Evolutionary conservation across 2,888 invertebrate species (phyloP).

Genomic region (Polyploca ridens): DNA sequence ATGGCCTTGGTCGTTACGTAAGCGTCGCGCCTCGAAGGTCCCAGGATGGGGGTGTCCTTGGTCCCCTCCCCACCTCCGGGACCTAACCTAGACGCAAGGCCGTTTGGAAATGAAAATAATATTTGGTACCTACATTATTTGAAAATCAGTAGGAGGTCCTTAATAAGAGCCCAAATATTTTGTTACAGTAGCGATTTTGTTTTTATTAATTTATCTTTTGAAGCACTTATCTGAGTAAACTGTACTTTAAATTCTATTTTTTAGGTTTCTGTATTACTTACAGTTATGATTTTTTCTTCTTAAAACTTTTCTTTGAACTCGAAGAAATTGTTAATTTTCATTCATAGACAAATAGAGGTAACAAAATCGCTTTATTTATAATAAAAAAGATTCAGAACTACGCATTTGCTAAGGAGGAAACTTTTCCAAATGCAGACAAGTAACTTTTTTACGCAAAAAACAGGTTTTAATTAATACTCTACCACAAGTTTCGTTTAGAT

Average conservation of each 20-base stretch:
- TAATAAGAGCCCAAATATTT: conserved; percentile 37
- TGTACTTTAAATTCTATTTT: too few species aligned
- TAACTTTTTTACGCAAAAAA: not conserved
- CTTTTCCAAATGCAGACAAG: not conserved
- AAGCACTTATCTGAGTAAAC: not conserved
- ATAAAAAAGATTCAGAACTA: not conserved
- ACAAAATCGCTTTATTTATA: not conserved
- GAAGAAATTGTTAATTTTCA: too few species aligned
- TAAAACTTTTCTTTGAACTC: too few species aligned
- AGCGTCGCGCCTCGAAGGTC: conserved; percentile 70
- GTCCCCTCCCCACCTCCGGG: conserved; percentile 38
- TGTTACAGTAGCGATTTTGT: conserved; percentile 13
- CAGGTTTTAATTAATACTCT: not conserved
- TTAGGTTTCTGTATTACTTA: too few species aligned
- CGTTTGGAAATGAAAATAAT: conserved; percentile 56
- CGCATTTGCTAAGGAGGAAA: not conserved
- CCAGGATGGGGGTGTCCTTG: conserved; percentile 55
- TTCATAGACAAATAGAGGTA: too few species aligned
- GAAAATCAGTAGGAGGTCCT: conserved; percentile 39
- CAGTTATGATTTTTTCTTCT: too few species aligned
- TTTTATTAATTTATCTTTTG: not conserved
- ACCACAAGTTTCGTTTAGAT: not conserved
- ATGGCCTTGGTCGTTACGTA: conserved; percentile 70
- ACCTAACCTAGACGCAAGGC: conserved; percentile 51
- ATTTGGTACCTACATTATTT: conserved; percentile 48